Percentiles rank a stretch among this genome's conserved stretches.
Conservation (phyloP, 2,113 vertebrate genomes). For the Dipodomys stephensi region DNA sequence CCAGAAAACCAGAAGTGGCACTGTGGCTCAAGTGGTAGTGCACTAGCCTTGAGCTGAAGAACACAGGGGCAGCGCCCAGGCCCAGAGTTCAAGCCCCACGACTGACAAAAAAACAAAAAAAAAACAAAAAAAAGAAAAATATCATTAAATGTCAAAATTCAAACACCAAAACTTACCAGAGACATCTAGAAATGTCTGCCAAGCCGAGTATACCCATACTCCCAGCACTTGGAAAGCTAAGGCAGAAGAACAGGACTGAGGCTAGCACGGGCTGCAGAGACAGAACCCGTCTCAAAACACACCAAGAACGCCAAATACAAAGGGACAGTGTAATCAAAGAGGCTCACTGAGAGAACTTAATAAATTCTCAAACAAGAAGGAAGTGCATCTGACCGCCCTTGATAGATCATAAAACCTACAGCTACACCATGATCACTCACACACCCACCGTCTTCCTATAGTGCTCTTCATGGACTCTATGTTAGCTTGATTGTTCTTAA, state of each 20-base stretch:
- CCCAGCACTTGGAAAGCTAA: background rate
- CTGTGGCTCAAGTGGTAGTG: too few species aligned
- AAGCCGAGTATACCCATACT: background rate
- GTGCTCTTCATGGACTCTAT: background rate
- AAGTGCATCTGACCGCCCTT: background rate
- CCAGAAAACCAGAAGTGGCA: too few species aligned
- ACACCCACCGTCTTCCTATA: background rate
- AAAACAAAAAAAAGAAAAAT: background rate
- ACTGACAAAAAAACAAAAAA: too few species aligned
- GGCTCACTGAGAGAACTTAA: background rate
- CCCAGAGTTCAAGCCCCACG: too few species aligned
- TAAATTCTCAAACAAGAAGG: constrained; percentile 22
- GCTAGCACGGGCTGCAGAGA: too few species aligned
- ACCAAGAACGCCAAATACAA: background rate
- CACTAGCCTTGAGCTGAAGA: too few species aligned
- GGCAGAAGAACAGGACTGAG: background rate
- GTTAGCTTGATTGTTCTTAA: constrained; percentile 17
- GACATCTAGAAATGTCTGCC: background rate
- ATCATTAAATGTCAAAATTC: background rate
- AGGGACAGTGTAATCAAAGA: background rate
- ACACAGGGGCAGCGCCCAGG: too few species aligned
- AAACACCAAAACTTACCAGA: background rate
- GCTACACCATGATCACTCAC: background rate
- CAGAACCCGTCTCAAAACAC: too few species aligned
- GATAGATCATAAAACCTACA: background rate